phyloP scores from a whole-genome alignment of 2,888 invertebrate species.

The Coremacera marginata region DNA sequence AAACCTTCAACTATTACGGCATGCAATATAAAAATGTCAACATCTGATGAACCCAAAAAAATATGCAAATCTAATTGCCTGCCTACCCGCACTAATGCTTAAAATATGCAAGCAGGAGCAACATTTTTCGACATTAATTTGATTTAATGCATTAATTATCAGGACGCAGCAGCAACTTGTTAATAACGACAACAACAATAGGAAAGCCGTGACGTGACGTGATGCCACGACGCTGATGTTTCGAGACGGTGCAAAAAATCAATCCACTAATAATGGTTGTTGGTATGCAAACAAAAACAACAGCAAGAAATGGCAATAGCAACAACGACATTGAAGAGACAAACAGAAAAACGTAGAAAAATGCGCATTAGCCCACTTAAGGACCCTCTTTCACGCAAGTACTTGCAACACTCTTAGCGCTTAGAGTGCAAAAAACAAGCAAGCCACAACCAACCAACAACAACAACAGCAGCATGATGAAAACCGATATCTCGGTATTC shows the following conservation, averaged over 20 bases:
- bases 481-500: constrained; percentile 55
- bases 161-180: constrained; percentile 19
- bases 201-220: neutral
- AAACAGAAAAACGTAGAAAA: constrained; percentile 45
- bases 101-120: constrained; percentile 43
- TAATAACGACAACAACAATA: neutral
- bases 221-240: neutral
- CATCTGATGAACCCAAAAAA: constrained; percentile 6
- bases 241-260: constrained; percentile 45
- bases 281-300: constrained; percentile 41
- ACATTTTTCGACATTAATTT: constrained; percentile 67
- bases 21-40: constrained; percentile 9
- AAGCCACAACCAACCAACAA: constrained; percentile 3
- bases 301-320: neutral
- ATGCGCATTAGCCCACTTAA: constrained; percentile 49
- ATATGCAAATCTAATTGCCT: constrained; percentile 29
- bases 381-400: constrained; percentile 30
- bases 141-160: constrained; percentile 67
- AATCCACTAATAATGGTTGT: constrained; percentile 47
- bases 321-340: constrained; percentile 12
- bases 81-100: constrained; percentile 5
- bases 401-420: constrained; percentile 26
- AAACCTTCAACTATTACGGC: neutral
- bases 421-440: constrained; percentile 33
- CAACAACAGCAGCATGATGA: constrained; percentile 37